These are phyloP conservation scores for Meteorus cinctellus DNA, from an alignment of 2,888 invertebrate species.

Conservation along the genomic window DNA sequence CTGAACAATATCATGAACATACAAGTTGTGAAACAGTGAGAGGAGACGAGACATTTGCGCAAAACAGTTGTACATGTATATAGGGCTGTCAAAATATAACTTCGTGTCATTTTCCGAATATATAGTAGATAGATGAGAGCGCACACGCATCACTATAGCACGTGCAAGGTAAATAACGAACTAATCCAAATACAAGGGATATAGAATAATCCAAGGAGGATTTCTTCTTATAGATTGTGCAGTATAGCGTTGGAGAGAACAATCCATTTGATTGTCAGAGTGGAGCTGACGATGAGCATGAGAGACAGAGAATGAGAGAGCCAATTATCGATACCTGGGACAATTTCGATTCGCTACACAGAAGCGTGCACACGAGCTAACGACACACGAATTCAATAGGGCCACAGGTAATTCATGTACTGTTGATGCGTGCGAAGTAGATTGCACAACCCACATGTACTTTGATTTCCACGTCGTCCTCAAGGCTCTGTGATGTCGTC, in stretches of 20 bases:
- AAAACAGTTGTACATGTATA: neutral
- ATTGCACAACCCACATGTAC: constrained; percentile 77
- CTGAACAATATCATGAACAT: constrained; percentile 21
- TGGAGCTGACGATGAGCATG: neutral
- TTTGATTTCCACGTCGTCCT: constrained; percentile 94
- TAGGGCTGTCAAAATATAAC: neutral
- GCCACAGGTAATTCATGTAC: constrained; percentile 45
- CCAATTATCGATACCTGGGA: constrained; percentile 19
- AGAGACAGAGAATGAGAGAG: constrained; percentile 10
- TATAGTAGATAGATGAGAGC: neutral
- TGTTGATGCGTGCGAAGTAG: constrained; percentile 53
- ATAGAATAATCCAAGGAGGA: neutral
- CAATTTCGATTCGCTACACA: constrained; percentile 46
- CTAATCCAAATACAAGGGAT: neutral
- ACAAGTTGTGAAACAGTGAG: neutral
- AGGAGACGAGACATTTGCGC: neutral
- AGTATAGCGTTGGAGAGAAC: neutral
- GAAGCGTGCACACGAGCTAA: constrained; percentile 57
- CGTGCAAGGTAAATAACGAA: constrained; percentile 18
- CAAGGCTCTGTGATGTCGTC: constrained; percentile 92
- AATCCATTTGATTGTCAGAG: neutral
- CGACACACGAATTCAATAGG: constrained; percentile 47
- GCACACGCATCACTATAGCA: constrained; percentile 18
- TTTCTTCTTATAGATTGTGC: neutral
- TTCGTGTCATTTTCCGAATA: neutral